Evolutionary conservation across 1,140 invertebrate genomes (phyloP), one percentile per base, ranked within the genome.

Genomic region (Streblospio benedicti): DNA sequence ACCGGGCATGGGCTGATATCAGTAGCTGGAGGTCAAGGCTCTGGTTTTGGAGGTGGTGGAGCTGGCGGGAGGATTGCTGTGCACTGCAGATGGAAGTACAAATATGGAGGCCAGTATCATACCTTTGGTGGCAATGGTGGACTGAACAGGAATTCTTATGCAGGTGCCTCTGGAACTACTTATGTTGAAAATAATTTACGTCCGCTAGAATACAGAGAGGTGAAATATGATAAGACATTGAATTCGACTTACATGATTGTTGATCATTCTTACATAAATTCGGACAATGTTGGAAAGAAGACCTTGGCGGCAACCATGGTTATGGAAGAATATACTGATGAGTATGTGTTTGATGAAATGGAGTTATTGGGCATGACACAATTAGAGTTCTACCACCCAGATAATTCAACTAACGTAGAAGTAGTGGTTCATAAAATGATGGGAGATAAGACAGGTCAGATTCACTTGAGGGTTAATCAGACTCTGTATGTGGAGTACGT

Each of bases 1-100:
- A 68, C 68, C 9, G 70, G 70, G 28, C 70, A 71, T 50, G 70
- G 70, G n/a, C 52, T 62, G 3, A 67, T 71, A 31, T 56, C 61
- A 52, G 68, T 71, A 25, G 62, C 53, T 53, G 70, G 70, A 38
- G 70, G 70, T 31, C 57, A 66, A 38, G 70, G 67, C 56, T 41
- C 60, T 25, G 66, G 65, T 38, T 57, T 32, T 18, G 70, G 70
- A 30, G 65, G 67, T 57, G 70, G 70, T 54, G 70, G 70, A 1
- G 59, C 70, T 51, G 70, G 70, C 41, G 70, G 70, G 14, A 61
- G 70, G 23, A 57, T 70, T 6, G 67, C 58, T 30, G 59, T 71
- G 16, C 67, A 68, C 41, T 71, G 70, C 60, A 31, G 59, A n/a
- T 67, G 62, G 57, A 61, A 69, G 30, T 70, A 70, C 52, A 62